Evolutionary conservation across 2,888 invertebrate genomes (phyloP), one percentile per base, ranked within the genome.

Genomic region (Gonocerus acuteangulatus): DNA sequence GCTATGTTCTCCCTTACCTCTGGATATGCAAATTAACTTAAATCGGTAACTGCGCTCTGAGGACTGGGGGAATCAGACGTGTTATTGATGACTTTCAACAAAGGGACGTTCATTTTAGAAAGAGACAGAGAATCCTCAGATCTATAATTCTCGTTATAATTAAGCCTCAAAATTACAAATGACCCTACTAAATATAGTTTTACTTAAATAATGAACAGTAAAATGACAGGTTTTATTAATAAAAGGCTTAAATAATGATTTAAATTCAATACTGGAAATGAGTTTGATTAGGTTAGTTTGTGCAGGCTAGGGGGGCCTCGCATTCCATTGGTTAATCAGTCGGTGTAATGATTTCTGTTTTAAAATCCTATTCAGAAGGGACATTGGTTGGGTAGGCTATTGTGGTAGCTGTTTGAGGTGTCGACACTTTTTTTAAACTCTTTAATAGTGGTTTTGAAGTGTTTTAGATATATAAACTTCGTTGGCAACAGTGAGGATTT

Each of bases 81-180:
- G 48, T 59, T 59, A 59, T 59, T 59, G 59, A 59, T 59, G 59
- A 59, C 48, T 59, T 59, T 47, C 57, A 59, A 59, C 59, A 48
- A 48, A 39, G 34, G 54, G 48, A 34, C 48, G 36, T 59, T 39
- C 45, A 48, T 48, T 59, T 59, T 59, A 59, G 59, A 59, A 59
- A 59, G 59, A 59, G 59, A 59, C 36, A 48, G 59, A 57, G 32
- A 57, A 45, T 45, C 39, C n/a, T 9, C 39, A 15, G 39, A 39
- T 39, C 39, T 18, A 47, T 47, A 19, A 47, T 9, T 19, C 22
- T 18, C 4, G 3, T 9, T 47, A 16, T 47, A 47, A 47, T 47
- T 18, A 19, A 47, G 16, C 6, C n/a, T 44, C 16, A 44, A 44
- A 4, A 15, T 44, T 16, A n/a, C n/a, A n/a, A n/a, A n/a, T n/a